Evolutionary conservation across 2,113 vertebrate genomes (phyloP).

Genomic region (Lampris incognitus): DNA sequence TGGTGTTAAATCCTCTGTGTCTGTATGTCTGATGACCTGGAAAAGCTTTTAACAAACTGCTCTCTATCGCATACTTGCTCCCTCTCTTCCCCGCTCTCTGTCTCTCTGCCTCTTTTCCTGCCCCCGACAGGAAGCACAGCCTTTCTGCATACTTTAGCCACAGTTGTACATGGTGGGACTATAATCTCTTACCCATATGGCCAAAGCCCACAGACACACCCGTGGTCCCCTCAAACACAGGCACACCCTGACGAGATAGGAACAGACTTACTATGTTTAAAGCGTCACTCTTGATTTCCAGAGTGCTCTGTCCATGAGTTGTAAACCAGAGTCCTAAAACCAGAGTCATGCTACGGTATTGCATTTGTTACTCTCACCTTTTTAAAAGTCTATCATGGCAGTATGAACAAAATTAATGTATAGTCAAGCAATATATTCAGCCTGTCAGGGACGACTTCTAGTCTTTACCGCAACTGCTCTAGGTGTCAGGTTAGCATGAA

Average conservation of each 20-base stretch:
- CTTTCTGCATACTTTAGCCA: background rate
- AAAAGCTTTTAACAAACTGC: slow-evolving; percentile 36
- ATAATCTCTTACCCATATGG: background rate
- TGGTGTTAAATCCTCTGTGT: slow-evolving; percentile 15
- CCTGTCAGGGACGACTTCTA: slow-evolving; percentile 31
- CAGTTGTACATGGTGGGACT: background rate
- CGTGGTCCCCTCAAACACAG: background rate
- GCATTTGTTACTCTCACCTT: too few relatives aligned
- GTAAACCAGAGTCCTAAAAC: background rate
- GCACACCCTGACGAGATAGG: background rate
- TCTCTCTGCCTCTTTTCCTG: too few relatives aligned
- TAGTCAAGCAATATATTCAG: background rate
- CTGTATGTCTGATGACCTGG: slow-evolving; percentile 19
- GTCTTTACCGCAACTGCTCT: slow-evolving; percentile 46
- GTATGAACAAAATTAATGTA: background rate
- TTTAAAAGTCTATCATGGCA: too few relatives aligned
- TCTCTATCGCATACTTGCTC: background rate
- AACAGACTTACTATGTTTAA: too few relatives aligned
- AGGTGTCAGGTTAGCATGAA: slow-evolving; percentile 67
- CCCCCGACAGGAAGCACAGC: background rate
- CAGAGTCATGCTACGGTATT: background rate
- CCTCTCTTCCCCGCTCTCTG: too few relatives aligned
- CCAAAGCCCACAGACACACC: background rate
- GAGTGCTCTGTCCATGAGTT: background rate
- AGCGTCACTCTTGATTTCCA: too few relatives aligned